Conservation (phyloP, 2,113 vertebrate genomes). For the Calonectris borealis region DNA sequence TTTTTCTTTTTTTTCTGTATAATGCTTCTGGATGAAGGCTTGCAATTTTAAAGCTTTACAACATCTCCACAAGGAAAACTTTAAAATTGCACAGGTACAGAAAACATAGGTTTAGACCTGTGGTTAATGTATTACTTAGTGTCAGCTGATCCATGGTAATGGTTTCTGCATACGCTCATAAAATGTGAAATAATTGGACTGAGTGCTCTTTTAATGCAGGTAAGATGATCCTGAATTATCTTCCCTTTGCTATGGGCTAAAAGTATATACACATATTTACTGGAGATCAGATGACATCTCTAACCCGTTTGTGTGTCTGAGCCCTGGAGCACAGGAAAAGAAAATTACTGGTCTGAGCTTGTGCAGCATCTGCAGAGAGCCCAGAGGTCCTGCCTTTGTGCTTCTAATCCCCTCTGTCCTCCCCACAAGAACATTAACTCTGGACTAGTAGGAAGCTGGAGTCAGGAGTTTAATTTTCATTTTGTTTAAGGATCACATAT, state of each 20-base stretch:
- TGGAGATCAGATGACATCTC: slow-evolving; percentile 15
- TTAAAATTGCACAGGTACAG: neutral
- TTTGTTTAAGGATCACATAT: slow-evolving; percentile 11
- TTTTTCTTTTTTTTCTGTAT: neutral
- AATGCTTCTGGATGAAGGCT: neutral
- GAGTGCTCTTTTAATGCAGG: slow-evolving; percentile 43
- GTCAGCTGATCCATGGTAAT: slow-evolving; percentile 11
- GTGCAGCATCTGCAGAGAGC: slow-evolving; percentile 2
- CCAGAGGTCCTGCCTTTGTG: neutral
- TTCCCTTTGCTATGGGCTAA: slow-evolving; percentile 4
- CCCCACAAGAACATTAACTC: neutral
- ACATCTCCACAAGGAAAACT: neutral
- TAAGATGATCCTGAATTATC: slow-evolving; percentile 9
- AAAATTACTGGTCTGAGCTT: neutral
- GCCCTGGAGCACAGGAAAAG: neutral
- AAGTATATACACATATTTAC: neutral
- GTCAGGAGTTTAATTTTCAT: slow-evolving; percentile 26
- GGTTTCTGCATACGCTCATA: neutral
- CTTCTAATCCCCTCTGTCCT: neutral
- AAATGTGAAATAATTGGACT: slow-evolving; percentile 26
- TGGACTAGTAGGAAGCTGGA: neutral
- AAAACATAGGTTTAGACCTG: neutral
- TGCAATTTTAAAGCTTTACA: neutral
- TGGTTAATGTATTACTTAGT: neutral
- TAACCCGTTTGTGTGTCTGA: neutral